phyloP scores from a whole-genome alignment of 2,113 vertebrate genomes.

The Antennarius striatus region DNA sequence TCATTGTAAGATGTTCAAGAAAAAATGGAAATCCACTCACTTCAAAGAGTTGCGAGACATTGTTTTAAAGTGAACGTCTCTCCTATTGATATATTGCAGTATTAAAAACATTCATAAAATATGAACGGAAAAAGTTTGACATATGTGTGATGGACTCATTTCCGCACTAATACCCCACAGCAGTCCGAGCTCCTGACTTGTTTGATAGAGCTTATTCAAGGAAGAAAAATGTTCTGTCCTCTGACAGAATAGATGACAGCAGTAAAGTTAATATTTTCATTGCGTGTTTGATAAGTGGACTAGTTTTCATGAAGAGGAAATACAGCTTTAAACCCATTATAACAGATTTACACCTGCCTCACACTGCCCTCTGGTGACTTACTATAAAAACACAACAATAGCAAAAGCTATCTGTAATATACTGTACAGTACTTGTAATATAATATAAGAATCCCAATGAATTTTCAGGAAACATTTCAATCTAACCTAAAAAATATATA shows the following conservation, averaged over 20 bases:
- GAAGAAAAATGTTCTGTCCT: neutral
- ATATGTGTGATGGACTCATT: conserved; percentile 7
- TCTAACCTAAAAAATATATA: no score
- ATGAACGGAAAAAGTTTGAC: conserved; percentile 12
- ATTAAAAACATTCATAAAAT: conserved; percentile 26
- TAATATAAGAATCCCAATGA: no score
- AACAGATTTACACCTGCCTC: conserved; percentile 29
- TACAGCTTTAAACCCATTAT: neutral
- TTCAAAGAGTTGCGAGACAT: conserved; percentile 37
- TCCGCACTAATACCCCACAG: neutral
- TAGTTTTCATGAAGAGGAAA: neutral
- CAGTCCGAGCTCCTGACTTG: neutral
- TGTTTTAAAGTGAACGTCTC: conserved; percentile 11
- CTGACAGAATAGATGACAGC: neutral
- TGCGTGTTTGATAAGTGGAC: conserved; percentile 2
- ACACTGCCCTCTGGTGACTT: conserved; percentile 68
- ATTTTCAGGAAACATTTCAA: no score
- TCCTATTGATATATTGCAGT: conserved; percentile 2
- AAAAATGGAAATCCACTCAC: conserved; percentile 19
- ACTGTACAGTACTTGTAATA: no score
- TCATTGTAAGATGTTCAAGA: conserved; percentile 10
- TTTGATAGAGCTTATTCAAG: neutral
- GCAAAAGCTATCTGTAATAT: neutral
- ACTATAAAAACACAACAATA: conserved; percentile 2
- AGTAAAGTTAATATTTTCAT: neutral